Evolutionary conservation across 2,888 invertebrate genomes (phyloP), one percentile per base, ranked within the genome.

Genomic region (Steromphala cineraria): DNA sequence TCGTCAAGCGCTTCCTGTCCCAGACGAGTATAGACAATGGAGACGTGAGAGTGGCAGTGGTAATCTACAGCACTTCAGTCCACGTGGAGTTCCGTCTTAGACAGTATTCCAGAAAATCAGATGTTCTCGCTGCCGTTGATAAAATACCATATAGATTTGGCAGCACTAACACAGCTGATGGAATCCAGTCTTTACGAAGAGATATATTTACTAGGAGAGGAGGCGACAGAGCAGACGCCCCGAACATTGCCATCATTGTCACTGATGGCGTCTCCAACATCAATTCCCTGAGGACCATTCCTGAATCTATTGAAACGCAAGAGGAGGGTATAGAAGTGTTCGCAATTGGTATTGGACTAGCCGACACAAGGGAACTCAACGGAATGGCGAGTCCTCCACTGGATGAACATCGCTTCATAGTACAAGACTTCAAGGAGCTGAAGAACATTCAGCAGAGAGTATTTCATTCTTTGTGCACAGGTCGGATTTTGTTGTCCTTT

Each of bases 201-300:
- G 62, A 83, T 40, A 87, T 90, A 85, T 92, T 89, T 80, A 86
- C 85, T 2, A 53, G 78, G n/a, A 75, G 76, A 10, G 86, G 85
- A 67, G 92, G 92, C 5, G 92, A 92, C 82, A 82, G 91, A 24
- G 83, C 84, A 3, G 84, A 81, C 17, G 89, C 87, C 5, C 84
- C 83, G 2, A 91, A 91, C 82, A 84, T 90, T 74, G 88, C 85
- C 17, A 86, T 92, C 75, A 83, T 92, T 78, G 84, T 92, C 67
- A 91, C 92, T 13, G 92, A 92, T 80, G 90, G 90, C 80, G 82
- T 90, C 46, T 91, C 92, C 31, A 91, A 91, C 83, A 88, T 91
- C 79, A 88, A 91, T 81, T 84, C 88, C 31, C 82, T 85, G 24
- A 81, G 88, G 79, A 92, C 91, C 5, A 86, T 91, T n/a, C 87